These are phyloP conservation scores for Maniola jurtina DNA, from an alignment of 1,140 invertebrate genomes.

Conservation along the genomic window DNA sequence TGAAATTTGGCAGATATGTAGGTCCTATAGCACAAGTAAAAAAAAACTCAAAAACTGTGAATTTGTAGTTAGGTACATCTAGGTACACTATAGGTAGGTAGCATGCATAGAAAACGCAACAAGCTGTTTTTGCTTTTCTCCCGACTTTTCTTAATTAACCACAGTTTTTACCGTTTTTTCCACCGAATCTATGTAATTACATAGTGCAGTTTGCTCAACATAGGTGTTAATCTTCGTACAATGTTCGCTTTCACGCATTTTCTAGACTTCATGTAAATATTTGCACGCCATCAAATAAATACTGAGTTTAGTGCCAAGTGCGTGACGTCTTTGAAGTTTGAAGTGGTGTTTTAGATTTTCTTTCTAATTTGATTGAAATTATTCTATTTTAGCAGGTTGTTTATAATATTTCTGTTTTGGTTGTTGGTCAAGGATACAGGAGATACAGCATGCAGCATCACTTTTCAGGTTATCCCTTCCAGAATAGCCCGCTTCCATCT, in stretches of 20 bases:
- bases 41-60: too few relatives aligned
- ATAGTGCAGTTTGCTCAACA: neutral
- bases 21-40: too few relatives aligned
- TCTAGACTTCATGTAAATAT: slow-evolving; percentile 6
- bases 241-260: neutral
- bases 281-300: slow-evolving; percentile 24
- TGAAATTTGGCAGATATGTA: too few relatives aligned
- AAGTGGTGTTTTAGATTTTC: neutral
- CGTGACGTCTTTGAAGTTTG: neutral
- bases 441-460: too few relatives aligned
- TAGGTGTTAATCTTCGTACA: neutral
- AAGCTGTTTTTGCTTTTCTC: neutral
- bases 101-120: neutral
- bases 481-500: too few relatives aligned
- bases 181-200: neutral
- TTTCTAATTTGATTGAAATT: neutral
- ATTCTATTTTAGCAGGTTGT: too few relatives aligned
- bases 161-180: neutral
- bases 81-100: too few relatives aligned
- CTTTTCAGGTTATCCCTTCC: too few relatives aligned
- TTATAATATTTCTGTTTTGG: too few relatives aligned
- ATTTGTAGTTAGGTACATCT: too few relatives aligned
- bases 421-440: too few relatives aligned
- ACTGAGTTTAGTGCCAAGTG: neutral
- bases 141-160: too few relatives aligned